Percentiles rank a stretch among this genome's conserved stretches.
Evolutionary conservation across 1,140 invertebrate species (phyloP).

Genomic region (Temnothorax nylanderi): DNA sequence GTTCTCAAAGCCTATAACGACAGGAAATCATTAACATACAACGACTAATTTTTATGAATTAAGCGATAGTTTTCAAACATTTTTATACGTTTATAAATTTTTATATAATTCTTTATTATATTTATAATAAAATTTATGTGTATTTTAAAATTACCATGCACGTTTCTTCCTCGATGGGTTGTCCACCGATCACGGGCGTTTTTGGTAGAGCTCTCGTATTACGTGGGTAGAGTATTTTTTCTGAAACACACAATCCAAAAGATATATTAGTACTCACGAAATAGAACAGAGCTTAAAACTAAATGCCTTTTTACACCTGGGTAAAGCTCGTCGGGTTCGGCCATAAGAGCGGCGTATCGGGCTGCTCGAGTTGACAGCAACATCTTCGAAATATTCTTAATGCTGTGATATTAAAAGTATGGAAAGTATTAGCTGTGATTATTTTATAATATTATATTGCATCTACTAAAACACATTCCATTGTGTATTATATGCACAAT

Average conservation of each 20-base stretch:
- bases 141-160: conserved; percentile 86
- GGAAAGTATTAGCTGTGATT: neutral
- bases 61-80: neutral
- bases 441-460: conserved; percentile 12
- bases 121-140: neutral
- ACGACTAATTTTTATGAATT: neutral
- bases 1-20: conserved; percentile 86
- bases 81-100: neutral
- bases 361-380: conserved; percentile 79
- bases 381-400: conserved; percentile 67
- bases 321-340: conserved; percentile 81
- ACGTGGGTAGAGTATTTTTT: conserved; percentile 85
- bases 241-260: conserved; percentile 77
- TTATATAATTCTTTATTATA: neutral
- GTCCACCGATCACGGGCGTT: conserved; percentile 86
- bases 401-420: neutral
- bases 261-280: neutral
- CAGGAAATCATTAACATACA: neutral
- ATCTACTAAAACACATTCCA: neutral
- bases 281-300: neutral
- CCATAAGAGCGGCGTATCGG: conserved; percentile 81
- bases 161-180: conserved; percentile 88
- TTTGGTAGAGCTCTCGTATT: conserved; percentile 81
- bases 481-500: neutral
- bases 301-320: conserved; percentile 74